These are phyloP conservation scores for Lasioglossum oenotherae DNA, from an alignment of 2,888 invertebrate species.

Conservation along the genomic window DNA sequence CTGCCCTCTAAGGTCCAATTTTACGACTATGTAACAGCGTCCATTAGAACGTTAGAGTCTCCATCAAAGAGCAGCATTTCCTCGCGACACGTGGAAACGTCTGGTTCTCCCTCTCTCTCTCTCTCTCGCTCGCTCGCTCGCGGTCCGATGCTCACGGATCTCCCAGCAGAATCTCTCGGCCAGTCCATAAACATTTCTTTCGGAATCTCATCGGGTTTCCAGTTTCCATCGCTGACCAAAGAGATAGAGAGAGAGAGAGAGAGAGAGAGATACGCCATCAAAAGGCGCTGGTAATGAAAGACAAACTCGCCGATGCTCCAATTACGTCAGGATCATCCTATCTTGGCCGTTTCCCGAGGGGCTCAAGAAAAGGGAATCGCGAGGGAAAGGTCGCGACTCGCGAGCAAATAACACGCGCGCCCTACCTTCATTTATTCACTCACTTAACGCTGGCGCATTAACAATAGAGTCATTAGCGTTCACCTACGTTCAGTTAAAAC, in stretches of 20 bases:
- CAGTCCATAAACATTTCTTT: background rate
- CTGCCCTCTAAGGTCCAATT: background rate
- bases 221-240: background rate
- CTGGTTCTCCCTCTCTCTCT: background rate
- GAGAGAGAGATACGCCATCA: background rate
- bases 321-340: background rate
- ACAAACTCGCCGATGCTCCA: background rate
- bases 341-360: background rate
- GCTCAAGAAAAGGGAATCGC: background rate
- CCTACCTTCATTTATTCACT: background rate
- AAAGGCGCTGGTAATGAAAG: background rate
- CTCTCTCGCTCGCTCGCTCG: background rate
- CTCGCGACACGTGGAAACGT: background rate
- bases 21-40: slow-evolving; percentile 16
- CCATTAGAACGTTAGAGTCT: slow-evolving; percentile 5
- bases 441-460: background rate
- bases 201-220: background rate
- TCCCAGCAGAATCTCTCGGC: background rate
- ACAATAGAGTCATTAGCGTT: background rate
- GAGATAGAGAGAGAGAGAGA: background rate
- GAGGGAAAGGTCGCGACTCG: background rate
- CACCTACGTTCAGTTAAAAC: background rate
- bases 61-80: background rate
- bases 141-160: background rate
- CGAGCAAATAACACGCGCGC: background rate